Percentiles rank a stretch among this genome's conserved stretches.
phyloP scores from a whole-genome alignment of 2,888 invertebrate species.

The Opisthograptis luteolata region DNA sequence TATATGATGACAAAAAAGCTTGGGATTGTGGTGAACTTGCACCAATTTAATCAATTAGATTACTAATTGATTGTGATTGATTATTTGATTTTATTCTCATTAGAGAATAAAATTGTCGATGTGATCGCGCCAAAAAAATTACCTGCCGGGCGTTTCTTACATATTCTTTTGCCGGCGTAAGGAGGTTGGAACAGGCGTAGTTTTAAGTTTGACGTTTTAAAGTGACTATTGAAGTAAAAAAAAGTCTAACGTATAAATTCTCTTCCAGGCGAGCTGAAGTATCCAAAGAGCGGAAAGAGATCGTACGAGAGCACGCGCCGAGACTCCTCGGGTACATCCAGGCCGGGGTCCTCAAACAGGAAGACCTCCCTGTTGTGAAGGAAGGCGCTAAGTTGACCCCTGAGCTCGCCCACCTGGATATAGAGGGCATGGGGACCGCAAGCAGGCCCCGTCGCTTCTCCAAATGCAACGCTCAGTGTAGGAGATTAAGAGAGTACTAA shows the following conservation, averaged over 20 bases:
- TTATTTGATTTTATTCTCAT: too few species aligned
- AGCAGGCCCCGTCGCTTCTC: slow-evolving; percentile 38
- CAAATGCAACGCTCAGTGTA: slow-evolving; percentile 70
- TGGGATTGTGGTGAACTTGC: too few species aligned
- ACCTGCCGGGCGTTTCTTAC: too few species aligned
- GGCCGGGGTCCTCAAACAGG: slow-evolving; percentile 72
- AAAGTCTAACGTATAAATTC: not conserved
- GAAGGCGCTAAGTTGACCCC: slow-evolving; percentile 33
- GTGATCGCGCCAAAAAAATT: too few species aligned
- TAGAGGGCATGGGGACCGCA: slow-evolving; percentile 39
- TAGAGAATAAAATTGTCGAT: too few species aligned
- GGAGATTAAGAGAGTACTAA: slow-evolving; percentile 53
- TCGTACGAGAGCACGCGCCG: slow-evolving; percentile 84
- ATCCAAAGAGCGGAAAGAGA: slow-evolving; percentile 79
- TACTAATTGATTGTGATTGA: too few species aligned
- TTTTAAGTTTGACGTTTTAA: too few species aligned
- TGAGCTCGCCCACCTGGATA: slow-evolving; percentile 34
- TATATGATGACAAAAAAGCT: too few species aligned
- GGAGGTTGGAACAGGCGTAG: too few species aligned
- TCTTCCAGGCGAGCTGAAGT: slow-evolving; percentile 74
- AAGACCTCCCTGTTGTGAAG: slow-evolving; percentile 64
- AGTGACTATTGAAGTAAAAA: too few species aligned
- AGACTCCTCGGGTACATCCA: slow-evolving; percentile 84
- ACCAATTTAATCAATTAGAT: too few species aligned
- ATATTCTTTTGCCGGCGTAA: too few species aligned